phyloP scores from a whole-genome alignment of 2,797 vertebrate genomes.

The Sebastiscus tertius region DNA sequence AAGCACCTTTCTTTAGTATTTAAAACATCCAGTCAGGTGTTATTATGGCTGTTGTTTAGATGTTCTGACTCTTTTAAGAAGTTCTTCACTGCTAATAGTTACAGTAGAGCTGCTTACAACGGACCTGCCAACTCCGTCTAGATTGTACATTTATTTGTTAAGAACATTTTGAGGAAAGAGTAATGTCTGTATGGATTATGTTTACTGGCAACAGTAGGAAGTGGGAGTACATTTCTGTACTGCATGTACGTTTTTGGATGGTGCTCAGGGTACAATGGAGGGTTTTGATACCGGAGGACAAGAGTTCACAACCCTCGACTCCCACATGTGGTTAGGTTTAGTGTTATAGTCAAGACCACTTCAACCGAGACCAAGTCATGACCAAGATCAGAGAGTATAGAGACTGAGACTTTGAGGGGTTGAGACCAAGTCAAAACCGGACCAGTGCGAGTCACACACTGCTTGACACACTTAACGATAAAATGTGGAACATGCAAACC shows the following conservation, averaged over 20 bases:
- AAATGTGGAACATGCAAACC: too few relatives aligned
- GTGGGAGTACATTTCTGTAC: too few relatives aligned
- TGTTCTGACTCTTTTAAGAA: not conserved
- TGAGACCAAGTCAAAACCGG: too few relatives aligned
- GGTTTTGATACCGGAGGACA: not conserved
- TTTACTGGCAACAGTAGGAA: too few relatives aligned
- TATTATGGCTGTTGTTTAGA: not conserved
- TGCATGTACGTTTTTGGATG: rapidly evolving
- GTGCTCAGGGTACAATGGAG: not conserved
- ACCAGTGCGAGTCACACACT: too few relatives aligned
- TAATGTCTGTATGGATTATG: too few relatives aligned
- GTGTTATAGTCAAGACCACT: too few relatives aligned
- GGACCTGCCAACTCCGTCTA: rapidly evolving
- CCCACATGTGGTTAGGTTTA: not conserved
- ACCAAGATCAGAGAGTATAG: too few relatives aligned
- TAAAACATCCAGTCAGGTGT: not conserved
- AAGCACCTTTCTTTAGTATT: not conserved
- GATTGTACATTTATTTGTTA: too few relatives aligned
- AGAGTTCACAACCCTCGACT: not conserved
- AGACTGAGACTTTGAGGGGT: too few relatives aligned
- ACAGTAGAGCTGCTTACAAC: not conserved
- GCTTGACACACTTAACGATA: too few relatives aligned
- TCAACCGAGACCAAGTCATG: too few relatives aligned
- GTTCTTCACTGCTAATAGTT: not conserved
- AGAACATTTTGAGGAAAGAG: not conserved